These are phyloP conservation scores for Tricholauxania praeusta DNA, from an alignment of 2,888 invertebrate species.

Conservation along the genomic window DNA sequence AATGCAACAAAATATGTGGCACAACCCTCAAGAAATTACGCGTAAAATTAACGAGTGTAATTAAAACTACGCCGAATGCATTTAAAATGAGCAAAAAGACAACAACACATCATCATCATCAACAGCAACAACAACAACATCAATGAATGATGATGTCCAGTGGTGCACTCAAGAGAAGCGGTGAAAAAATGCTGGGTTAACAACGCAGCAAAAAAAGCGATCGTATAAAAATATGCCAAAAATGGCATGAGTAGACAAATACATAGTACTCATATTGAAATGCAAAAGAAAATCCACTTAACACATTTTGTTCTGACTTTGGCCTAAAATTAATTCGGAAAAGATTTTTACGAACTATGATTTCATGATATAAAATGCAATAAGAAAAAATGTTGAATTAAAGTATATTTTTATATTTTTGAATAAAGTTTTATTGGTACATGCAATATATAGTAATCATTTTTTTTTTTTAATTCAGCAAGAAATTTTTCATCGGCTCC, in stretches of 20 bases:
- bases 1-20: neutral
- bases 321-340: too few species aligned
- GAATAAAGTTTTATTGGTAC: too few species aligned
- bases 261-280: too few species aligned
- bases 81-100: constrained; percentile 35
- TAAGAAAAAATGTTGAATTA: too few species aligned
- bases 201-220: constrained; percentile 14
- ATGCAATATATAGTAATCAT: too few species aligned
- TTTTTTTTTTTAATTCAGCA: too few species aligned
- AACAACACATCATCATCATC: neutral
- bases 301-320: too few species aligned
- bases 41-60: constrained; percentile 39
- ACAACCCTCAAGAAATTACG: constrained; percentile 18
- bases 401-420: too few species aligned
- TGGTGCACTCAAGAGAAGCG: neutral
- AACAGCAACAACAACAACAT: neutral
- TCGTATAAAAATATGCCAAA: constrained; percentile 10
- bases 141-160: neutral
- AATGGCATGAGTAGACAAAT: constrained; percentile 5
- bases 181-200: neutral
- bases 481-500: too few species aligned
- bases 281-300: too few species aligned
- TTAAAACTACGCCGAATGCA: constrained; percentile 56
- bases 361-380: too few species aligned
- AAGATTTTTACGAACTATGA: too few species aligned